Conservation (phyloP, 2,113 vertebrate species). For the Monarcha castaneiventris region DNA sequence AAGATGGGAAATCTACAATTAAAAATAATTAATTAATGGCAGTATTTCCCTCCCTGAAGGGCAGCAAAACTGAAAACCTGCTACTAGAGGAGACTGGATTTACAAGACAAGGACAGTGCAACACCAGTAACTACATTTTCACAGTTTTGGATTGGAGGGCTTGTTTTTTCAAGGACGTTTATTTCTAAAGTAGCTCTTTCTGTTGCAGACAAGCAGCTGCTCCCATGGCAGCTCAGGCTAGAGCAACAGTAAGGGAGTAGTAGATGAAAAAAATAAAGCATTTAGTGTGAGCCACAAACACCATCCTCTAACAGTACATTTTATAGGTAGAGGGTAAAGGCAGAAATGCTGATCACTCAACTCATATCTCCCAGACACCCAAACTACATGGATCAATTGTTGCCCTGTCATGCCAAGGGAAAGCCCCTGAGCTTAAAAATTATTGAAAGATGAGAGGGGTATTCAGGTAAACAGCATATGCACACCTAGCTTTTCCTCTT, state of each 20-base stretch:
- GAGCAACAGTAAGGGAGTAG: background rate
- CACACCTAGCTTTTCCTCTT: background rate
- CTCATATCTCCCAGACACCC: background rate
- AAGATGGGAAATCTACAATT: background rate
- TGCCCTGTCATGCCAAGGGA: background rate
- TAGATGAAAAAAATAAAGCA: background rate
- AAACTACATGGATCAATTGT: background rate
- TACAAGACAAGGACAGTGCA: background rate
- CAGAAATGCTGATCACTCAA: background rate
- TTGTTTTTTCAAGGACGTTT: background rate
- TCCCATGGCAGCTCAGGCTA: background rate
- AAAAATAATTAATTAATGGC: background rate
- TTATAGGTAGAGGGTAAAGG: background rate
- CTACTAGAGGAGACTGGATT: background rate
- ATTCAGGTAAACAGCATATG: background rate
- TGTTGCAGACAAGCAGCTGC: background rate
- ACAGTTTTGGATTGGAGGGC: background rate
- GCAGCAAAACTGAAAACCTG: background rate
- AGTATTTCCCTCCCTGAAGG: background rate
- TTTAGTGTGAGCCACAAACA: background rate
- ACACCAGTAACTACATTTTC: background rate
- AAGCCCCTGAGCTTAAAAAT: background rate
- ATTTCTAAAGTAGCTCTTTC: background rate
- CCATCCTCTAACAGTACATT: background rate
- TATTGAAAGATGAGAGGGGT: background rate